These are phyloP conservation scores for Lacerta viridis DNA, from an alignment of 2,797 vertebrate species.

Conservation along the genomic window DNA sequence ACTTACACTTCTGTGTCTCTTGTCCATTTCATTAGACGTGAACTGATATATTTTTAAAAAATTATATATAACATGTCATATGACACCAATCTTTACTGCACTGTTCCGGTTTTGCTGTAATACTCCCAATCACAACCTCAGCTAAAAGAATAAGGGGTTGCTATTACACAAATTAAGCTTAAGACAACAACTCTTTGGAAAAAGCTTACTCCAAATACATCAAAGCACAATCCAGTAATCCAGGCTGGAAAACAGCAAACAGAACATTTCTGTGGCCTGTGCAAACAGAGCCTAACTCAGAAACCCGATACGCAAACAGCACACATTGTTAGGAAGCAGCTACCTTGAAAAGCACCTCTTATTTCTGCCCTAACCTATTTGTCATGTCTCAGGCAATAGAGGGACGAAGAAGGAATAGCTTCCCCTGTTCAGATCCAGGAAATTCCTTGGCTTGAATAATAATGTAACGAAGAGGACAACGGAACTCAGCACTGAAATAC, in stretches of 20 bases:
- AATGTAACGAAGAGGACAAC: not conserved
- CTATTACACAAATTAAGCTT: not conserved
- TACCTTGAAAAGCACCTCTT: not conserved
- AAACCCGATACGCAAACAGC: not conserved
- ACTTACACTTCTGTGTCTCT: not conserved
- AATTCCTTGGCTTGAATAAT: not conserved
- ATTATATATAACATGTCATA: not conserved
- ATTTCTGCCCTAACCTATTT: not conserved
- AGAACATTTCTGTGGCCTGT: not conserved
- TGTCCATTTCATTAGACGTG: not conserved
- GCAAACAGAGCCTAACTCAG: constrained; percentile 6
- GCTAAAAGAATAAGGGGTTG: not conserved
- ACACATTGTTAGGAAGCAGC: not conserved
- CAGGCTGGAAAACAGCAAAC: constrained; percentile 23
- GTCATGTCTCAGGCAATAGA: not conserved
- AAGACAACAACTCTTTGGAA: not conserved
- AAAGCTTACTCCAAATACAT: not conserved
- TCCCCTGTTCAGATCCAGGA: not conserved
- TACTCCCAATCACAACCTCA: not conserved
- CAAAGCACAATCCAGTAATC: constrained; percentile 5
- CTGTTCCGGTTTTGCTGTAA: no score
- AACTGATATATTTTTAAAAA: not conserved
- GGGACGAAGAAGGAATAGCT: not conserved
- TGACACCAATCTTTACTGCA: not conserved
- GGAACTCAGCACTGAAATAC: not conserved